phyloP scores from a whole-genome alignment of 2,113 vertebrate species.

The Mohoua ochrocephala region DNA sequence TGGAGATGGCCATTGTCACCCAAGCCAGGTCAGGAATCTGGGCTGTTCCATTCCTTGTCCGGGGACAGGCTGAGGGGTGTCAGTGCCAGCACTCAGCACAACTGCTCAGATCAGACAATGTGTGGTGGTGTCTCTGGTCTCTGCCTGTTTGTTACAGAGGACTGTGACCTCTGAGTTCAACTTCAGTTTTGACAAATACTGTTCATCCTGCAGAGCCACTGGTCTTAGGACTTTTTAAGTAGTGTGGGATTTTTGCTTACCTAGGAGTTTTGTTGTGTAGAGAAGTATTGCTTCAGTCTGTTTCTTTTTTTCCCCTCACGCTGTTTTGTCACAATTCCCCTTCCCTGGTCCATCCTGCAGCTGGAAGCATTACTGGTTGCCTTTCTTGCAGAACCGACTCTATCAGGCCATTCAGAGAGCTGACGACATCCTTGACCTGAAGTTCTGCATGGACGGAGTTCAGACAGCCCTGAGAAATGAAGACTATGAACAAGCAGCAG shows the following conservation, averaged over 20 bases:
- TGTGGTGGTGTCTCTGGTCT: not conserved
- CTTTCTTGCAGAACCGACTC: constrained; percentile 85
- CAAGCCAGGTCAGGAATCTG: not conserved
- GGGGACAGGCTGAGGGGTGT: not conserved
- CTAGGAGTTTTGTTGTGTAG: not conserved
- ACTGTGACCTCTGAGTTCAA: not conserved
- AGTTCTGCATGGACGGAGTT: constrained; percentile 98
- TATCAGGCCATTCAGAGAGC: constrained; percentile 97
- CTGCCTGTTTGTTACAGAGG: not conserved
- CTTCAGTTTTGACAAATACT: not conserved
- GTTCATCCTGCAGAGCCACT: not conserved
- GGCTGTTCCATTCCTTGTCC: not conserved
- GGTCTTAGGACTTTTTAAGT: not conserved
- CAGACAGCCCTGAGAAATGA: constrained; percentile 89
- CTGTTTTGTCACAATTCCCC: not conserved
- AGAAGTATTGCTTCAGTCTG: not conserved
- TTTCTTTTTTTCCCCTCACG: fast-evolving
- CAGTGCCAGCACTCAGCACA: not conserved
- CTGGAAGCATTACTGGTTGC: not conserved
- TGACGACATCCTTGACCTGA: constrained; percentile 95
- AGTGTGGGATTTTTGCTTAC: not conserved
- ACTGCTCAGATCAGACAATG: not conserved
- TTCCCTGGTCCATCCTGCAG: not conserved
- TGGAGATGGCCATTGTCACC: not conserved
- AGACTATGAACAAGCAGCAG: constrained; percentile 95